A percentile compares a stretch with the other conserved stretches of the same genome.
Conservation (phyloP, 2,888 invertebrate species). For the Tanytarsus gracilentus region DNA sequence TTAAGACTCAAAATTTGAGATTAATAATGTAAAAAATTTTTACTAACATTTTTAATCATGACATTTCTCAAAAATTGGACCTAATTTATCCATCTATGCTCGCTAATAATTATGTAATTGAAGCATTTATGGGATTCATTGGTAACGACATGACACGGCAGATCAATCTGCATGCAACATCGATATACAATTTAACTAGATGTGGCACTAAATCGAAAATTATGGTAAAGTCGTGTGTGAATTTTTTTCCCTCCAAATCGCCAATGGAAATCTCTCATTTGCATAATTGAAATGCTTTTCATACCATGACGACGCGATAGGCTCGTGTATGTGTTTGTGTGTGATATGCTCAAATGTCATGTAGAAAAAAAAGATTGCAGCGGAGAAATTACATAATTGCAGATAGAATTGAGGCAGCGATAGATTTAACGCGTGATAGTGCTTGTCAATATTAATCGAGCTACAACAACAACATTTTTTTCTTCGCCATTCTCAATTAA, state of each 20-base stretch:
- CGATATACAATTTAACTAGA: too few species aligned
- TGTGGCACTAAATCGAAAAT: too few species aligned
- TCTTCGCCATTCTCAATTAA: background rate
- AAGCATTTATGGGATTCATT: too few species aligned
- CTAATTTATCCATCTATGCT: too few species aligned
- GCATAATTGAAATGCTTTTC: slow-evolving; percentile 17
- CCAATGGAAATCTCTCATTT: background rate
- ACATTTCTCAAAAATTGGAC: too few species aligned
- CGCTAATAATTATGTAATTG: too few species aligned
- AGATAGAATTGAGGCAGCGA: background rate
- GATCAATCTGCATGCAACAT: too few species aligned
- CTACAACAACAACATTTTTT: background rate
- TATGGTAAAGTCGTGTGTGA: too few species aligned
- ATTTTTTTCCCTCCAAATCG: background rate
- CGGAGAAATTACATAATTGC: background rate
- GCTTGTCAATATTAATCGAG: background rate
- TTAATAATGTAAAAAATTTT: too few species aligned
- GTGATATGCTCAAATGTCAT: background rate
- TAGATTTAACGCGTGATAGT: slow-evolving; percentile 10
- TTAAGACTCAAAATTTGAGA: too few species aligned
- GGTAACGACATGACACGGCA: too few species aligned
- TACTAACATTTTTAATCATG: too few species aligned
- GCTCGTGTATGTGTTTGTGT: background rate
- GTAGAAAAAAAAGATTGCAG: background rate
- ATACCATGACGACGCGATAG: background rate